Conservation (phyloP, 2,888 invertebrate genomes). For the Sturmia bella region DNA sequence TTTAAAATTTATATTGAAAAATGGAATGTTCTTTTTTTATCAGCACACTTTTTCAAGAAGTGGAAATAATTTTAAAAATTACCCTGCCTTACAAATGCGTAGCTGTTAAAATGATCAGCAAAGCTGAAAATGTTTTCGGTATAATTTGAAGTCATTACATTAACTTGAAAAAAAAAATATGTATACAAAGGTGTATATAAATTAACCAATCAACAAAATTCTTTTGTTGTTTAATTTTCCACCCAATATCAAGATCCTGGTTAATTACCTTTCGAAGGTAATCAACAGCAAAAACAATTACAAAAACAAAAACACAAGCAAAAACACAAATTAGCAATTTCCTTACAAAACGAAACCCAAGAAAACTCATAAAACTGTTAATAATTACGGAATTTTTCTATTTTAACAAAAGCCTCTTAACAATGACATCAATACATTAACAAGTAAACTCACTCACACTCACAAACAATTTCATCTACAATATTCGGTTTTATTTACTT, state of each 20-base stretch:
- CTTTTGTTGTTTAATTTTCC: conserved; percentile 10
- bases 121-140: no score
- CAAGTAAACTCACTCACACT: background rate
- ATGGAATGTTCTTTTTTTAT: no score
- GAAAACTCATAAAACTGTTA: conserved; percentile 9
- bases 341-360: background rate
- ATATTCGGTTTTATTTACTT: conserved; percentile 6
- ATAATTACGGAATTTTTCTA: conserved; percentile 8
- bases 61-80: no score
- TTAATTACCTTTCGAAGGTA: conserved; percentile 41
- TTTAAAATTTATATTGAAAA: no score
- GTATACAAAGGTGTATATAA: background rate
- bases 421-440: conserved; percentile 31
- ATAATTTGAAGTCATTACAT: no score
- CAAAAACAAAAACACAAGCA: background rate
- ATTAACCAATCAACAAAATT: background rate
- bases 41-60: no score
- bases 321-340: conserved; percentile 8
- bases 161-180: no score
- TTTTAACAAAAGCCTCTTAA: conserved; percentile 44
- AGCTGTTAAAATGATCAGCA: no score
- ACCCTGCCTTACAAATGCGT: no score
- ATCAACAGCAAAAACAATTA: conserved; percentile 1
- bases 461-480: background rate
- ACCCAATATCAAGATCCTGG: conserved; percentile 21